A percentile compares a stretch with the other conserved stretches of the same genome.
Conservation (phyloP, 2,797 vertebrate species). For the Scarus forsteni region DNA sequence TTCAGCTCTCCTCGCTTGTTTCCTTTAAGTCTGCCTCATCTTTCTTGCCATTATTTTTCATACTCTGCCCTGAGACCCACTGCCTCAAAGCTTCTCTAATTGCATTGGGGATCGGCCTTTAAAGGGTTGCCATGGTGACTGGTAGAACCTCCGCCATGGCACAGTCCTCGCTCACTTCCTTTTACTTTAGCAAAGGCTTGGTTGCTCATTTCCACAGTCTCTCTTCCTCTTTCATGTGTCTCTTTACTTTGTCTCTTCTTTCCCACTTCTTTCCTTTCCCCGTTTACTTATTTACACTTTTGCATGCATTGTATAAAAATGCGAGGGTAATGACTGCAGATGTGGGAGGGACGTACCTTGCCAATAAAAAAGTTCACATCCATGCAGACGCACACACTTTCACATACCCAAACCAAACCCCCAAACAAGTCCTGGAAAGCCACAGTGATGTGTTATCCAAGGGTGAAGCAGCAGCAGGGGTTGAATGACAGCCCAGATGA, state of each 20-base stretch:
- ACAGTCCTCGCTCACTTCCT: slow-evolving; percentile 57
- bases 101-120: slow-evolving; percentile 84
- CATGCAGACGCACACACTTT: slow-evolving; percentile 18
- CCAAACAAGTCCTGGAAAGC: slow-evolving; percentile 19
- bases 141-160: slow-evolving; percentile 68
- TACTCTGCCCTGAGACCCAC: slow-evolving; percentile 73
- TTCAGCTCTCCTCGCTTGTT: slow-evolving; percentile 46
- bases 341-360: slow-evolving; percentile 49
- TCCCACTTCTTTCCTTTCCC: slow-evolving; percentile 52
- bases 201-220: slow-evolving; percentile 32
- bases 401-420: not conserved
- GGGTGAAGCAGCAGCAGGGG: slow-evolving; percentile 29
- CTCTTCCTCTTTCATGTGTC: slow-evolving; percentile 57
- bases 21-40: slow-evolving; percentile 62
- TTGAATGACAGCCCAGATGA: slow-evolving; percentile 30
- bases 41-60: slow-evolving; percentile 77
- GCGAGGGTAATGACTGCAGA: slow-evolving; percentile 51
- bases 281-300: slow-evolving; percentile 64
- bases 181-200: slow-evolving; percentile 60
- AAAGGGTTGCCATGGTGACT: slow-evolving; percentile 87
- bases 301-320: slow-evolving; percentile 35
- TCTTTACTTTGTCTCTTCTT: slow-evolving; percentile 61
- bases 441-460: slow-evolving; percentile 29
- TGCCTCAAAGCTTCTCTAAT: slow-evolving; percentile 82
- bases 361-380: slow-evolving; percentile 58